A percentile compares a stretch with the other conserved stretches of the same genome.
Evolutionary conservation across 2,888 invertebrate species (phyloP).

Genomic region (Pinctada fucata): DNA sequence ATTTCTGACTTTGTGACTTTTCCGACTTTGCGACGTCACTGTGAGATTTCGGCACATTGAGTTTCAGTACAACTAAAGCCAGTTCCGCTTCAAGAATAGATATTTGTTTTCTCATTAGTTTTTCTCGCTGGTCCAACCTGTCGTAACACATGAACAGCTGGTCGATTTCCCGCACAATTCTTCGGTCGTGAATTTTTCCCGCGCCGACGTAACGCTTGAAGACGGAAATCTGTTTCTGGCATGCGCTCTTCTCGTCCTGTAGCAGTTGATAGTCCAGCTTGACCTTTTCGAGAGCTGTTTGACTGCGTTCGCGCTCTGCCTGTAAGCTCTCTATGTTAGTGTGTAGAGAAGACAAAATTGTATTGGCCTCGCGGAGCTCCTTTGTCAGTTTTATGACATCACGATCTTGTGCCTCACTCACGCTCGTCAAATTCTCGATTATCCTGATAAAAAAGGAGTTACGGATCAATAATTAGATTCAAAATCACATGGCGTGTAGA

Average conservation of each 20-base stretch:
- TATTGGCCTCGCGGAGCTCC: conserved; percentile 21
- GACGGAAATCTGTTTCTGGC: conserved; percentile 15
- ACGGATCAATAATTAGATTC: too few species aligned
- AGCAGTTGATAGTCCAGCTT: conserved; percentile 7
- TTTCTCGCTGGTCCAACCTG: conserved; percentile 19
- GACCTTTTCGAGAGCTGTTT: neutral
- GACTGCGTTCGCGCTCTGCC: conserved; percentile 4
- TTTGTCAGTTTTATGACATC: conserved; percentile 17
- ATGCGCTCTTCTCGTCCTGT: conserved; percentile 14
- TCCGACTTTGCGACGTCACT: neutral
- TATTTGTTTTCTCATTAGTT: conserved; percentile 20
- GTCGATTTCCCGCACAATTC: conserved; percentile 15
- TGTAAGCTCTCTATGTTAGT: neutral
- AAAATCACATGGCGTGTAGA: too few species aligned
- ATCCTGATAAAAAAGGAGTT: neutral
- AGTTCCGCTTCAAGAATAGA: conserved; percentile 23
- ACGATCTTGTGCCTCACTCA: neutral
- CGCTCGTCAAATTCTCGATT: neutral
- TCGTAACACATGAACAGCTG: conserved; percentile 15
- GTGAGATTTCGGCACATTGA: conserved; percentile 11
- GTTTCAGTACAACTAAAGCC: conserved; percentile 19
- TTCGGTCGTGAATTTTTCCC: conserved; percentile 1
- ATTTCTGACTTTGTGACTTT: neutral
- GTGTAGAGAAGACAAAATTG: conserved; percentile 4
- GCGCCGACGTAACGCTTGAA: conserved; percentile 3